Base-by-base conservation (phyloP, 1,140 invertebrate genomes). In the Vollenhovia emeryi region DNA sequence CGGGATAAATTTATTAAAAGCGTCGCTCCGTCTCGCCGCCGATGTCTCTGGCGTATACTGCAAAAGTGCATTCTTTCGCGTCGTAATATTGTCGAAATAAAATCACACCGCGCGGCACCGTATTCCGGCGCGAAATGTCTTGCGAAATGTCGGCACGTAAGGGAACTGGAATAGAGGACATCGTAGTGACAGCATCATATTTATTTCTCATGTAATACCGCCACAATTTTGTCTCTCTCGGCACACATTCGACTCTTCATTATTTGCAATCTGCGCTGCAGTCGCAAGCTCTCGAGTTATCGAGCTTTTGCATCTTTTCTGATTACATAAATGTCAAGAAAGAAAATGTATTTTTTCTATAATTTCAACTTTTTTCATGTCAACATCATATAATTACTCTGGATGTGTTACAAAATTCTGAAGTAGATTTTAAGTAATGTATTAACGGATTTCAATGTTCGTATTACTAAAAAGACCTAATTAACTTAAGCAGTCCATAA, bases 1-100 rank as follows among this genome's bases (percentile, higher is more conserved):
- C 76, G 36, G 18, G 50, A 82, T 80, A 80, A 80, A 80, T 80
- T 82, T 82, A 82, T 82, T 82, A 82, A 82, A 73, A 82, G 66
- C n/a, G 64, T 21, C 33, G 15, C 21, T 21, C 24, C 57, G 5
- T 50, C 40, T 33, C 36, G 24, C n/a, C 30, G n/a, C 11, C 60
- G 76, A 7, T 13, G 48, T 57, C 40, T 33, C 8, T 60, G 13
- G 21, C 52, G 18, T 50, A 50, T 43, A 15, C 36, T 57, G n/a
- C 8, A 59, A 82, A 71, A 82, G 50, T 55, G 66, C 66, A 82
- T 82, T 73, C 66, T 71, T 82, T 71, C 50, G 36, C 24, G 24
- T 55, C 50, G 36, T 82, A 82, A 82, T 82, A 57, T 73, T 71
- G 36, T 82, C 36, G 52, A 82, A 59, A 82, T 82, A 73, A 82